Percentiles rank a stretch among this genome's conserved stretches.
Evolutionary conservation across 2,113 vertebrate genomes (phyloP).

Genomic region (Bubo blakistoni): DNA sequence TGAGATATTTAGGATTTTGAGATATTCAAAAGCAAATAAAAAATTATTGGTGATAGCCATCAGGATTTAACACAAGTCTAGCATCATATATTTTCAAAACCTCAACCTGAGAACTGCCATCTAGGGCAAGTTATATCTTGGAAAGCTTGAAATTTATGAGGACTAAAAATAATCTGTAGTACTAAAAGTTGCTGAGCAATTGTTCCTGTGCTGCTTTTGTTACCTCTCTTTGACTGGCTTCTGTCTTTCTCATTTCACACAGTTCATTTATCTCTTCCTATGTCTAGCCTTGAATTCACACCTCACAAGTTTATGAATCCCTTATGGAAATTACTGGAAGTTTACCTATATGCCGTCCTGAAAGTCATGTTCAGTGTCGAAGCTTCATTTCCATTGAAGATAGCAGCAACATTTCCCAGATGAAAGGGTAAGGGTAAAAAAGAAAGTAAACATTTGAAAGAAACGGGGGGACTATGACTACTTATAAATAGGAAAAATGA

Average conservation of each 20-base stretch:
- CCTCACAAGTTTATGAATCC: not conserved
- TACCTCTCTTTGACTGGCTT: not conserved
- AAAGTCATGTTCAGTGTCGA: not conserved
- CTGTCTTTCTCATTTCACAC: not conserved
- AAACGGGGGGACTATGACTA: not conserved
- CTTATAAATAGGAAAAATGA: not conserved
- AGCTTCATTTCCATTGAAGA: not conserved
- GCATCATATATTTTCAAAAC: not conserved
- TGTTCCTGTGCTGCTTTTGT: not conserved
- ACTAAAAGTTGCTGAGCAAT: not conserved
- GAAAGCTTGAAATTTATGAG: not conserved
- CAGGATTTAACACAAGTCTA: not conserved
- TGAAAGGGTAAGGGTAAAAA: not conserved
- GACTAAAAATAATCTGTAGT: not conserved
- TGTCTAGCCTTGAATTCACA: not conserved
- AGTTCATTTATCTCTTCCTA: not conserved
- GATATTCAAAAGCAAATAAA: not conserved
- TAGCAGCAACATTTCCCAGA: not conserved
- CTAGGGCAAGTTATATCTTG: not conserved
- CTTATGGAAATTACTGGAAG: not conserved
- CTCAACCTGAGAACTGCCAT: not conserved
- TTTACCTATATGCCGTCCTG: not conserved
- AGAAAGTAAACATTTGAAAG: not conserved
- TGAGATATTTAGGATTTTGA: not conserved
- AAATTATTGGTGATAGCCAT: not conserved